These are phyloP conservation scores for Busseola fusca DNA, from an alignment of 2,888 invertebrate species.

Conservation along the genomic window DNA sequence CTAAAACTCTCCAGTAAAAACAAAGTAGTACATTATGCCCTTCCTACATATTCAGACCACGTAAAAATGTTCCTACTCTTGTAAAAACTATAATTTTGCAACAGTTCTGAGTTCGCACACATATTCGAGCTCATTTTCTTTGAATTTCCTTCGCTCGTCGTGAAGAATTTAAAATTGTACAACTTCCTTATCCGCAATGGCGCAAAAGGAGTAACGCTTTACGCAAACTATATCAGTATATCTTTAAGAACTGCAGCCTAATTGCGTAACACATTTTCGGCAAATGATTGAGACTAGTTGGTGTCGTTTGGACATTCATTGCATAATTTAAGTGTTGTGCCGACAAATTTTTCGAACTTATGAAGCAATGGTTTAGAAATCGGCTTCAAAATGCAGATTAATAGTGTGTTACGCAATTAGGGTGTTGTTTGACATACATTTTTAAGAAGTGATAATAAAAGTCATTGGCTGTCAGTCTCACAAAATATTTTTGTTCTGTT, in stretches of 20 bases:
- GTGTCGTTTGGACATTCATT: too few species aligned
- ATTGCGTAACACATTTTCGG: too few species aligned
- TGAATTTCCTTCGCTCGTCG: slow-evolving; percentile 17
- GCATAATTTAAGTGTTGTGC: too few species aligned
- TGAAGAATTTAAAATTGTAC: slow-evolving; percentile 25
- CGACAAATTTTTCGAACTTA: too few species aligned
- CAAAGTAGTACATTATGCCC: slow-evolving; percentile 8
- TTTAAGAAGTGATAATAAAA: too few species aligned
- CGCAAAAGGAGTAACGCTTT: slow-evolving; percentile 9
- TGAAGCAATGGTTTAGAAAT: too few species aligned
- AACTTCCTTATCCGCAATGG: slow-evolving; percentile 33
- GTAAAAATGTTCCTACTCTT: slow-evolving; percentile 22
- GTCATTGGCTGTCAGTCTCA: too few species aligned
- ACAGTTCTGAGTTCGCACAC: slow-evolving; percentile 31
- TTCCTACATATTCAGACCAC: slow-evolving; percentile 13
- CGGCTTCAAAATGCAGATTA: too few species aligned
- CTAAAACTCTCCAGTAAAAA: background rate
- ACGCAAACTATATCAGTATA: slow-evolving; percentile 1
- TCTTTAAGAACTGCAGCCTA: slow-evolving; percentile 6
- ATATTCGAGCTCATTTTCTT: slow-evolving; percentile 41
- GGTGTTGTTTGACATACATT: too few species aligned
- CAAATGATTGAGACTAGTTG: too few species aligned
- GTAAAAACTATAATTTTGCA: slow-evolving; percentile 44
- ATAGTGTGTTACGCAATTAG: too few species aligned
- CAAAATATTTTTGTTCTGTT: too few species aligned